Evolutionary conservation across 2,797 vertebrate genomes (phyloP).

Genomic region (Peromyscus eremicus): DNA sequence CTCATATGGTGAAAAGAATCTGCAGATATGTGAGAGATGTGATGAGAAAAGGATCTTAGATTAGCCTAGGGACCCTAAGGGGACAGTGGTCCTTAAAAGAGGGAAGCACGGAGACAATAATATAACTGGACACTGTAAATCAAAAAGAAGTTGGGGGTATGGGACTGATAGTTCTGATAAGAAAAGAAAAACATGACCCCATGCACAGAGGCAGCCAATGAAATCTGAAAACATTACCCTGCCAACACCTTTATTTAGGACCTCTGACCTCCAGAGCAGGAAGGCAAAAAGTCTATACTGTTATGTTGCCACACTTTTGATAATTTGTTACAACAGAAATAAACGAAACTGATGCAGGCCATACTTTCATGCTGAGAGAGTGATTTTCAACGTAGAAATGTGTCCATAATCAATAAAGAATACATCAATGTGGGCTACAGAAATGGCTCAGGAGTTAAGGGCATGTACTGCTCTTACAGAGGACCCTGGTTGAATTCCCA

Average conservation of each 20-base stretch:
- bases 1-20: not conserved
- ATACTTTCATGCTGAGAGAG: not conserved
- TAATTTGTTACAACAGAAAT: not conserved
- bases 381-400: not conserved
- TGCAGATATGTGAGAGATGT: not conserved
- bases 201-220: not conserved
- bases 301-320: not conserved
- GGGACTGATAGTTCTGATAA: not conserved
- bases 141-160: not conserved
- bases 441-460: not conserved
- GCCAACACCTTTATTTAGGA: not conserved
- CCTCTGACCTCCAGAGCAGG: not conserved
- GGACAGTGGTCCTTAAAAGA: not conserved
- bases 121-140: not conserved
- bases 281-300: not conserved
- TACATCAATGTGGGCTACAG: not conserved
- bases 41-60: not conserved
- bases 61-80: not conserved
- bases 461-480: not conserved
- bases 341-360: not conserved
- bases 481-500: not conserved
- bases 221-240: not conserved
- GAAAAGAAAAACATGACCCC: not conserved
- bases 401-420: not conserved
- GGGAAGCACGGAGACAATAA: not conserved